These are phyloP conservation scores for Polymixis lichenea DNA, from an alignment of 2,888 invertebrate genomes.

Conservation along the genomic window DNA sequence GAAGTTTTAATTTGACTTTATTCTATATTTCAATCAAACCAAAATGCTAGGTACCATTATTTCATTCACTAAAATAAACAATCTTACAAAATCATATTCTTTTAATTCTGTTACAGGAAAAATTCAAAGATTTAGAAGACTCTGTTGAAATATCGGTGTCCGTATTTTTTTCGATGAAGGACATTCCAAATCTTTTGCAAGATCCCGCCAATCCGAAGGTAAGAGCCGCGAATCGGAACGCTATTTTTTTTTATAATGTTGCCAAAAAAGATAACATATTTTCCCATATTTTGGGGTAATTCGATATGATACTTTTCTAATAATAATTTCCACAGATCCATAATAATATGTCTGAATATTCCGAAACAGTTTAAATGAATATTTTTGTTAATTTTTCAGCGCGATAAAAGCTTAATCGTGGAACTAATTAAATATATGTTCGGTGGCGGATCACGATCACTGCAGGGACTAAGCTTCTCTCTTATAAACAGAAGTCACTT, in stretches of 20 bases:
- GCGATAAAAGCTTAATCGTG: slow-evolving; percentile 77
- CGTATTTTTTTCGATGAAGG: slow-evolving; percentile 88
- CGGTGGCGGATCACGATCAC: slow-evolving; percentile 83
- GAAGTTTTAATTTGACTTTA: neutral
- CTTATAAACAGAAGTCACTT: slow-evolving; percentile 80
- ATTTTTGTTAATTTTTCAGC: slow-evolving; percentile 70
- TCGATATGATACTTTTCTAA: neutral
- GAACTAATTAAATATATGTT: slow-evolving; percentile 77
- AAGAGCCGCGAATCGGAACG: slow-evolving; percentile 62
- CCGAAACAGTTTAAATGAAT: neutral
- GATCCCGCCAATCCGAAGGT: slow-evolving; percentile 89
- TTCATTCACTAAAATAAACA: neutral
- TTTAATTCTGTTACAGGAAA: slow-evolving; percentile 79
- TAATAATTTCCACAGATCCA: neutral
- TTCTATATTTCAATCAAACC: neutral
- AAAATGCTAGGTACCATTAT: neutral
- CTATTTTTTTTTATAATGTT: slow-evolving; percentile 38
- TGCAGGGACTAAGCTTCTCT: slow-evolving; percentile 87
- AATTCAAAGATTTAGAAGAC: slow-evolving; percentile 87
- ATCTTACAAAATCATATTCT: no score
- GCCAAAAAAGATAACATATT: slow-evolving; percentile 4
- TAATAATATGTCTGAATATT: neutral
- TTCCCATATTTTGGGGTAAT: slow-evolving; percentile 32
- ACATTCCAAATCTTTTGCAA: slow-evolving; percentile 89
- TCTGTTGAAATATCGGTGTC: slow-evolving; percentile 88